These are phyloP conservation scores for Nycticebus coucang DNA, from an alignment of 2,113 vertebrate genomes.

Conservation along the genomic window DNA sequence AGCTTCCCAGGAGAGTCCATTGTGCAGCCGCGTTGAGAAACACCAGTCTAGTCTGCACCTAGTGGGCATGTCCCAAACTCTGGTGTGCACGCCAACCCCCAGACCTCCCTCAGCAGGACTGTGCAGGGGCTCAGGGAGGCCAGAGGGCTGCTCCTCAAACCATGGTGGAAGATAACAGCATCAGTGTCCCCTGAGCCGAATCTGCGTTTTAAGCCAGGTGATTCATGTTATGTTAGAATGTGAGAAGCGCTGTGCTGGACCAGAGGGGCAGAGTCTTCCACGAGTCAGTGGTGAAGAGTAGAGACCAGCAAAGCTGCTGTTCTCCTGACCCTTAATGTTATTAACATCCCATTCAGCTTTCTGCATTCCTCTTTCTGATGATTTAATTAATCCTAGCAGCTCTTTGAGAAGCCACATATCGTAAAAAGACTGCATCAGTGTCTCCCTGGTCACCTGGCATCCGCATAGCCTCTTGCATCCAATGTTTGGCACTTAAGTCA, in stretches of 20 bases:
- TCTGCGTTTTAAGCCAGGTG: background rate
- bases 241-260: background rate
- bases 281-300: background rate
- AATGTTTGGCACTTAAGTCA: fast-evolving
- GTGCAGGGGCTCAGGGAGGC: background rate
- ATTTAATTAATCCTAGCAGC: background rate
- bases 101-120: background rate
- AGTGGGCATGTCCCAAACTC: background rate
- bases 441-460: background rate
- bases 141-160: background rate
- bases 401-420: background rate
- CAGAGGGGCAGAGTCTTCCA: background rate
- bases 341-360: background rate
- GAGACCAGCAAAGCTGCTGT: fast-evolving
- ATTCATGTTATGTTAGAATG: background rate
- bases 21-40: background rate
- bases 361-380: background rate
- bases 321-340: background rate
- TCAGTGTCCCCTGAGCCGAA: background rate
- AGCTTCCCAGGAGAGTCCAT: background rate
- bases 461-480: too few relatives aligned
- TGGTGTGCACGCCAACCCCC: background rate
- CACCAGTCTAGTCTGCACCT: background rate
- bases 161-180: fast-evolving
- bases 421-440: background rate